A percentile compares a stretch with the other conserved stretches of the same genome.
Evolutionary conservation across 2,888 invertebrate species (phyloP).

Genomic region (Ennomos fuscantarius): DNA sequence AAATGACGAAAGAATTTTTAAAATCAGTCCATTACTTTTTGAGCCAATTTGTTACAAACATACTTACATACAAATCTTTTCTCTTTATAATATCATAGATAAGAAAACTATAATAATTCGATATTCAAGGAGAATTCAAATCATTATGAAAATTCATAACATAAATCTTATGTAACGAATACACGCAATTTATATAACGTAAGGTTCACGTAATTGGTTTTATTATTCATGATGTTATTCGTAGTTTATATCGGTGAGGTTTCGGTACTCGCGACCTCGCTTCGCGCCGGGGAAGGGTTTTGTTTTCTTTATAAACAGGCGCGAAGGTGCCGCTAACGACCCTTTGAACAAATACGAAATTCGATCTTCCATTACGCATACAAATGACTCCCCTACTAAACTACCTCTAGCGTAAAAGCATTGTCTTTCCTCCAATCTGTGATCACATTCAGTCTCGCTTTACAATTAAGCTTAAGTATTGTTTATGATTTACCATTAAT

Average conservation of each 20-base stretch:
- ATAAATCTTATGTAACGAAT: slow-evolving; percentile 21
- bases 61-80: no score
- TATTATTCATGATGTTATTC: slow-evolving; percentile 55
- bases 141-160: slow-evolving; percentile 21
- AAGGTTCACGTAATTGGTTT: slow-evolving; percentile 48
- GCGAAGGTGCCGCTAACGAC: slow-evolving; percentile 83
- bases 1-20: no score
- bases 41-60: no score
- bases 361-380: slow-evolving; percentile 84
- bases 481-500: slow-evolving; percentile 18
- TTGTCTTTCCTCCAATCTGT: slow-evolving; percentile 71
- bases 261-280: slow-evolving; percentile 54
- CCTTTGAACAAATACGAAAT: slow-evolving; percentile 84
- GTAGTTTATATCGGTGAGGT: slow-evolving; percentile 53
- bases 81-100: no score
- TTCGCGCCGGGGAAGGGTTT: slow-evolving; percentile 68
- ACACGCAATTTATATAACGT: slow-evolving; percentile 26
- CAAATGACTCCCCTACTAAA: slow-evolving; percentile 72
- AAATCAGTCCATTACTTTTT: no score
- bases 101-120: slow-evolving; percentile 10
- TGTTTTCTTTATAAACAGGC: slow-evolving; percentile 84
- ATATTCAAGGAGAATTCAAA: slow-evolving; percentile 12
- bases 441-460: slow-evolving; percentile 52
- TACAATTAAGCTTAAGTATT: slow-evolving; percentile 20
- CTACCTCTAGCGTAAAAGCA: slow-evolving; percentile 61